A percentile compares a stretch with the other conserved stretches of the same genome.
These are phyloP conservation scores for Anguilla rostrata DNA, from an alignment of 2,113 vertebrate species.

Conservation along the genomic window DNA sequence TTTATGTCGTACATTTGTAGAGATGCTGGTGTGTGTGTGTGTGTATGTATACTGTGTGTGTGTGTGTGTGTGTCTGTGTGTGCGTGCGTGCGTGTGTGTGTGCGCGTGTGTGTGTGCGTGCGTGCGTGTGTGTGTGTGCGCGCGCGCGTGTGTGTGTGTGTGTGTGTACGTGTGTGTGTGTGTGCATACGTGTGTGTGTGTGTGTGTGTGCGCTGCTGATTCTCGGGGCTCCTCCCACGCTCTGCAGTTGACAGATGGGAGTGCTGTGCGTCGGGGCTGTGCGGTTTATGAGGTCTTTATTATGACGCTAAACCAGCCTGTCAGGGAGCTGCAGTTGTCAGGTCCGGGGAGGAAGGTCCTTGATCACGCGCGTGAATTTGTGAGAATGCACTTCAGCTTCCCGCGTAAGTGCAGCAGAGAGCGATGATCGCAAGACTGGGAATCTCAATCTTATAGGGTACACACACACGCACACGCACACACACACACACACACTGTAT, in stretches of 20 bases:
- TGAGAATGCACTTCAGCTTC: neutral
- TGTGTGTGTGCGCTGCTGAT: no score
- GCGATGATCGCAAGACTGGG: neutral
- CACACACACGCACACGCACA: neutral
- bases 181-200: no score
- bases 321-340: neutral
- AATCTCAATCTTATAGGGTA: neutral
- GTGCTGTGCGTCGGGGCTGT: neutral
- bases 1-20: no score
- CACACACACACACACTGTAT: neutral
- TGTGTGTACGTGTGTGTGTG: no score
- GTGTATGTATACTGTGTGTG: neutral
- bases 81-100: no score
- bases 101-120: no score
- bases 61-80: no score
- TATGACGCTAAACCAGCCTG: neutral
- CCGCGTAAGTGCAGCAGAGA: neutral
- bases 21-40: neutral
- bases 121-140: no score
- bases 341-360: neutral
- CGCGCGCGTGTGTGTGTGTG: no score
- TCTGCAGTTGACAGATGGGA: neutral
- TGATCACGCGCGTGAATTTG: neutral
- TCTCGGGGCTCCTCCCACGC: neutral
- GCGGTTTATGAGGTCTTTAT: slow-evolving; percentile 1